These are phyloP conservation scores for Antigone vipio DNA, from an alignment of 2,113 vertebrate species.

Conservation along the genomic window DNA sequence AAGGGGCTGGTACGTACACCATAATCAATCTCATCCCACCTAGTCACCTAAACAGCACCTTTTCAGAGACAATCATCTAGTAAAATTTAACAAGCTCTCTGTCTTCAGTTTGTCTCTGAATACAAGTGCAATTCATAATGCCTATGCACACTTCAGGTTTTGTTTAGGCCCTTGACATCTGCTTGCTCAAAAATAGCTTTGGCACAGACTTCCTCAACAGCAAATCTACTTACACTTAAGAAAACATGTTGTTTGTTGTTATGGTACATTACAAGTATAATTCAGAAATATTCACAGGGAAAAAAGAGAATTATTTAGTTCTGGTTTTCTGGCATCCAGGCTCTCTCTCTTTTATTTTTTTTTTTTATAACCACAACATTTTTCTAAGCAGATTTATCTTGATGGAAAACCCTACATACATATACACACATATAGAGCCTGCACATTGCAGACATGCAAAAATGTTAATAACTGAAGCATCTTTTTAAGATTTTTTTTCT, in stretches of 20 bases:
- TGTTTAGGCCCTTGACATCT: constrained; percentile 32
- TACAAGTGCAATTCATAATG: neutral
- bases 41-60: neutral
- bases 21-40: neutral
- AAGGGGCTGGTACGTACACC: neutral
- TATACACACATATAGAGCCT: neutral
- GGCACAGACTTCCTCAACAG: constrained; percentile 22
- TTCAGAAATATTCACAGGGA: constrained; percentile 29
- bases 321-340: constrained; percentile 19
- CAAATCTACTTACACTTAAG: constrained; percentile 44
- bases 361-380: neutral
- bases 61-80: neutral
- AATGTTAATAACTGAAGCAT: neutral
- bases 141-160: neutral
- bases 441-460: neutral
- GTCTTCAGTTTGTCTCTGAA: neutral
- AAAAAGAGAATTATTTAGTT: neutral
- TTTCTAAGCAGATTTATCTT: constrained; percentile 41
- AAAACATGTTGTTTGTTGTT: constrained; percentile 63
- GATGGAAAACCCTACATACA: neutral
- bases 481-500: neutral
- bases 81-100: neutral
- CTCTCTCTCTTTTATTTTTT: neutral
- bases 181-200: constrained; percentile 45
- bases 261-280: constrained; percentile 44